phyloP scores from a whole-genome alignment of 2,888 invertebrate genomes.

The Mycalesis mineus region DNA sequence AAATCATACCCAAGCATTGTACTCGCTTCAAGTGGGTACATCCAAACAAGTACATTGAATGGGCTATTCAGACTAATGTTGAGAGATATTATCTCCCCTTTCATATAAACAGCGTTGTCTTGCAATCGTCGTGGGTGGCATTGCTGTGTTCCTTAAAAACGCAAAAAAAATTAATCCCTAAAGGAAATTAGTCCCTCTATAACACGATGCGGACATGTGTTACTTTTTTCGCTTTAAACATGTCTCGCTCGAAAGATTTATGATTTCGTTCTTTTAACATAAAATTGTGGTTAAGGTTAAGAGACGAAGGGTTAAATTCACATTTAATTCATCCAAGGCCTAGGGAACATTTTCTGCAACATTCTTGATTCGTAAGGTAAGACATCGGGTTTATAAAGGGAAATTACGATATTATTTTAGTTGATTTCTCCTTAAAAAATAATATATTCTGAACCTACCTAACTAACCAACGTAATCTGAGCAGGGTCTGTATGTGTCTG shows the following conservation, averaged over 20 bases:
- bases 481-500: too few species aligned
- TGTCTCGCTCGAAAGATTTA: slow-evolving; percentile 67
- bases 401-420: too few species aligned
- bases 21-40: slow-evolving; percentile 12
- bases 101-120: slow-evolving; percentile 30
- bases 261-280: slow-evolving; percentile 60
- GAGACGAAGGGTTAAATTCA: slow-evolving; percentile 39
- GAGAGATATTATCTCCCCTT: slow-evolving; percentile 28
- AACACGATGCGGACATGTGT: slow-evolving; percentile 73
- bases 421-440: too few species aligned
- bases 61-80: slow-evolving; percentile 30
- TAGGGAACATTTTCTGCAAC: neutral
- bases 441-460: too few species aligned
- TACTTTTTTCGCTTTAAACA: slow-evolving; percentile 75
- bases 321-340: slow-evolving; percentile 25
- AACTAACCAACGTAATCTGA: too few species aligned
- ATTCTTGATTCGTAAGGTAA: neutral
- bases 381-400: too few species aligned
- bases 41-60: slow-evolving; percentile 28
- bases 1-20: slow-evolving; percentile 15
- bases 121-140: slow-evolving; percentile 71
- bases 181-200: slow-evolving; percentile 76
- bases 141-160: slow-evolving; percentile 54
- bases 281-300: slow-evolving; percentile 60
- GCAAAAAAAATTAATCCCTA: slow-evolving; percentile 58